A percentile compares a stretch with the other conserved stretches of the same genome.
phyloP scores from a whole-genome alignment of 2,797 vertebrate genomes.

The Tarsius wallacei region DNA sequence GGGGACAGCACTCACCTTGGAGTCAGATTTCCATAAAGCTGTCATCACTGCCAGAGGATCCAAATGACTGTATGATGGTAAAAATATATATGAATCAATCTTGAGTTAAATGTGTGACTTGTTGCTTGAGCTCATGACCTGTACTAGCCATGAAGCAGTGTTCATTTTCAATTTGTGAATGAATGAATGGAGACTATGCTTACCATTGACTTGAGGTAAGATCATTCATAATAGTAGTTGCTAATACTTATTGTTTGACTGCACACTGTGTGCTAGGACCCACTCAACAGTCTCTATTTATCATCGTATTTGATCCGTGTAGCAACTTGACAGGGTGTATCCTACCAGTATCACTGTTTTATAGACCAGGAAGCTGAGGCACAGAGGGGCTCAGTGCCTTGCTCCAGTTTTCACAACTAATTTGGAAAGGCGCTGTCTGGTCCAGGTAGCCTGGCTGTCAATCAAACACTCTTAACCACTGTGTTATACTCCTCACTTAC shows the following conservation, averaged over 20 bases:
- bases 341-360: background rate
- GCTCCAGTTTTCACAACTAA: background rate
- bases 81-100: conserved; percentile 35
- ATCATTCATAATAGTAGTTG: conserved; percentile 42
- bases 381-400: background rate
- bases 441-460: background rate
- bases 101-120: conserved; percentile 14
- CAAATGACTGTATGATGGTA: conserved; percentile 20
- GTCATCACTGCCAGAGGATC: conserved; percentile 59
- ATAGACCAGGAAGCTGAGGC: conserved; percentile 16
- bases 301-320: background rate
- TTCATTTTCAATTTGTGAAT: conserved; percentile 49
- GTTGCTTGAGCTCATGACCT: conserved; percentile 55
- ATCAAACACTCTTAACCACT: background rate
- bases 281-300: background rate
- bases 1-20: background rate
- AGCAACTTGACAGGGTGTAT: background rate
- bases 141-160: background rate
- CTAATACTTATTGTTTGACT: background rate
- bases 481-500: background rate
- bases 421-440: conserved; percentile 25
- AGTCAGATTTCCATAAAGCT: conserved; percentile 52
- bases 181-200: conserved; percentile 14
- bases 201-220: conserved; percentile 37
- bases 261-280: background rate